Evolutionary conservation across 2,797 vertebrate genomes (phyloP), one percentile per base, ranked within the genome.

Genomic region (Enteromius anoplus): DNA sequence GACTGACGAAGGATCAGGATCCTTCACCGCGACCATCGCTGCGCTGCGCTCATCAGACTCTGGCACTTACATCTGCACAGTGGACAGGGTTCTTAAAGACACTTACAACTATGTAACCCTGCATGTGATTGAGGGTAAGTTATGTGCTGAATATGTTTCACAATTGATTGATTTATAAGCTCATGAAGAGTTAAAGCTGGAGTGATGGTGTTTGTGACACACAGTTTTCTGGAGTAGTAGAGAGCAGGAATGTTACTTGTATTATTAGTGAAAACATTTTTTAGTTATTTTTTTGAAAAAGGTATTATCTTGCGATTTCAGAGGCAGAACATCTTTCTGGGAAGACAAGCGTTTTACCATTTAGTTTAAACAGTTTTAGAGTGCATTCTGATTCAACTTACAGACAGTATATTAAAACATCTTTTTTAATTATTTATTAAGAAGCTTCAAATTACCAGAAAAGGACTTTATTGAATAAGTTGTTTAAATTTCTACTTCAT

Each of bases 51-150:
- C 14, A 58, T 34, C 26, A 0, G 93, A 93, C 75, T n/a, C 87
- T 3, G 91, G 90, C 49, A 81, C 2, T 1, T 93, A 93, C 84
- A 76, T 80, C 87, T 94, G 92, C 83, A 91, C 86, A 60, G 40
- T 93, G 40, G 84, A 91, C 0, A 86, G 91, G 86, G 0, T 0
- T 10, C 49, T 78, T 3, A 0, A 1, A 0, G 90, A 93, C 85
- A 88, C 88, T 0, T 91, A 81, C 65, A 73, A 0, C 3, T 0
- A 79, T 45, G 87, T 92, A 9, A 0, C n/a, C 23, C 83, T 93
- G 17, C 80, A 9, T 12, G 90, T 94, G 7, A 37, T 0, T 65
- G 1, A 83, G 7, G 86, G 92, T 93, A 65, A 91, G 90, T 82
- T 49, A 69, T 68, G 7, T 9, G 32, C 32, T 32, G 32, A 32